Evolutionary conservation across 2,113 vertebrate genomes (phyloP), one percentile per base, ranked within the genome.

Genomic region (Salvelinus sp.): DNA sequence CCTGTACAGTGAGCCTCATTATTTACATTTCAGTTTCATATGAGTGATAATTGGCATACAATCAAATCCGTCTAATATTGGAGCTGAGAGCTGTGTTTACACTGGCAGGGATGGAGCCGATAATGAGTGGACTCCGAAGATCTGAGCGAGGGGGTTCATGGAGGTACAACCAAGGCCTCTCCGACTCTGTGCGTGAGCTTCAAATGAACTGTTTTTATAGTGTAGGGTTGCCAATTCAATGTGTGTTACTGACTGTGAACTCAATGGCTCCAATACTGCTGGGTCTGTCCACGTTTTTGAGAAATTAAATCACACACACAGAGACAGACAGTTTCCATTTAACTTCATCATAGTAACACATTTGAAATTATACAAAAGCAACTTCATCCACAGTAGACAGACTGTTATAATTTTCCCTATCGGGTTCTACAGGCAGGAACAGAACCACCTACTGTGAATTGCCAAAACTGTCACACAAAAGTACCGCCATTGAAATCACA

Each of bases 71-170:
- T 62, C n/a, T 62, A 18, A 73, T 48, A 74, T 72, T 78, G 54
- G 72, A 78, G 38, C 28, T 77, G 76, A 78, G 84, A 72, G 68
- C 50, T 80, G 80, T 84, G 74, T 83, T 85, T 85, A 77, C 67
- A 72, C 74, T 81, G 76, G 85, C 79, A 74, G 28, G 69, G 30
- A 33, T 47, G 57, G 22, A 30, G 12, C 7, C 27, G 72, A 69
- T 79, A 74, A 78, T 70, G 70, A 75, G 54, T 54, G 65, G 25
- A 27, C 68, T 54, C 54, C 30, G 44, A 60, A 75, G 66, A 6
- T 70, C 74, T 60, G 20, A 66, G 50, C 16, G 50, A 76, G 66
- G 78, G 68, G 68, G 68, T 82, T 82, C 48, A 76, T 28, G 33
- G 67, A 50, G 64, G 74, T 74, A 58, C 60, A 78, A 50, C 48